Conservation (phyloP, 2,113 vertebrate genomes). For the Nyctereutes procyonoides region DNA sequence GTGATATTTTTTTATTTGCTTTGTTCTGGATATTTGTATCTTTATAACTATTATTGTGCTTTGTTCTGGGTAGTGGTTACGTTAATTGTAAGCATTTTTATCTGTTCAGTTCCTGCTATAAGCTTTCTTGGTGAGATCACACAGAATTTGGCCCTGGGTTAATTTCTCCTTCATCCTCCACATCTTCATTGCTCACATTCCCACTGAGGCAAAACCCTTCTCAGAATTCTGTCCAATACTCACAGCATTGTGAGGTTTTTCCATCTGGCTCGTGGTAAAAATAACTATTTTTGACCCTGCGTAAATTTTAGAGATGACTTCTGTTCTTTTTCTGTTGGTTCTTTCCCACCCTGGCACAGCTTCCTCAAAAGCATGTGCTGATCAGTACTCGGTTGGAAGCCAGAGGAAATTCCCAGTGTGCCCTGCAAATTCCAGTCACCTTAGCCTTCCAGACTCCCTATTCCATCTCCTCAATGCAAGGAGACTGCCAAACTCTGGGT, state of each 20-base stretch:
- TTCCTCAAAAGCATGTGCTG: not conserved
- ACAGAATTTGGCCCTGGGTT: not conserved
- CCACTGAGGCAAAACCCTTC: not conserved
- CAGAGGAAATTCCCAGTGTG: not conserved
- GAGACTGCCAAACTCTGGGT: not conserved
- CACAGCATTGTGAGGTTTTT: not conserved
- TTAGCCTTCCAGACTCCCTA: not conserved
- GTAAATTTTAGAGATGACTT: not conserved
- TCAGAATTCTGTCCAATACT: not conserved
- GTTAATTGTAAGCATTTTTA: not conserved
- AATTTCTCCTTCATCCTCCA: not conserved
- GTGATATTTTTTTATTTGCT: not conserved
- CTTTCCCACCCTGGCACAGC: not conserved
- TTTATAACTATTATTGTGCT: not conserved
- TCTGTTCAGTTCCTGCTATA: not conserved
- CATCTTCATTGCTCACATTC: not conserved
- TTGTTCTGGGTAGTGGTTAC: not conserved
- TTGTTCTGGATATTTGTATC: not conserved
- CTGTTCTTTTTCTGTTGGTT: not conserved
- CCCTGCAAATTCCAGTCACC: not conserved
- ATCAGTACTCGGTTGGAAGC: not conserved
- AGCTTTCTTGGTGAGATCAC: not conserved
- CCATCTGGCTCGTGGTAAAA: not conserved
- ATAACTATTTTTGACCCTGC: not conserved
- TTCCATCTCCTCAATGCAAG: not conserved